Evolutionary conservation across 2,113 vertebrate genomes (phyloP).

Genomic region (Holacanthus passer): DNA sequence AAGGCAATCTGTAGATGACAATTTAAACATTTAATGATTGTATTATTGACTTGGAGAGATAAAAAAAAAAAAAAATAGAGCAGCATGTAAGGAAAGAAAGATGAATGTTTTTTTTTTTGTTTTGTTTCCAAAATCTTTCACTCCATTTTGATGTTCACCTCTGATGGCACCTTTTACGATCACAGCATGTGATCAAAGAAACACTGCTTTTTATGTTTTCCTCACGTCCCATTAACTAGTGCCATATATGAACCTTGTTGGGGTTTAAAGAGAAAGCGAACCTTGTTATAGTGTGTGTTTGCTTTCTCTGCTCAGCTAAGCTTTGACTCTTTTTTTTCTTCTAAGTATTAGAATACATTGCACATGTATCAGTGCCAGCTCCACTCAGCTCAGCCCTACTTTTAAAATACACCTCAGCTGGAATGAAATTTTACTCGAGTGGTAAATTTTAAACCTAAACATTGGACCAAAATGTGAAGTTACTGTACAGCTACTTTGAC

Average conservation of each 20-base stretch:
- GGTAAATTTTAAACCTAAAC: constrained; percentile 59
- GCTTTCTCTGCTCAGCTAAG: constrained; percentile 45
- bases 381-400: constrained; percentile 38
- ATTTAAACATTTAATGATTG: constrained; percentile 72
- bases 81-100: constrained; percentile 49
- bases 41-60: constrained; percentile 43
- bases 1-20: constrained; percentile 80
- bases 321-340: constrained; percentile 44
- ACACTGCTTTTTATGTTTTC: constrained; percentile 44
- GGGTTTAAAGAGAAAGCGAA: constrained; percentile 49
- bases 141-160: constrained; percentile 53
- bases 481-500: constrained; percentile 71
- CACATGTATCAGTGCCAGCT: constrained; percentile 58
- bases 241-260: constrained; percentile 69
- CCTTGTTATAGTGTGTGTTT: constrained; percentile 25
- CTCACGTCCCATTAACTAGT: constrained; percentile 53
- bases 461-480: constrained; percentile 82
- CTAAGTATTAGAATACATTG: constrained; percentile 45
- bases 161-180: constrained; percentile 66
- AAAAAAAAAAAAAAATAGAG: constrained; percentile 22
- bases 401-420: constrained; percentile 47
- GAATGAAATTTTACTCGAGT: constrained; percentile 40
- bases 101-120: constrained; percentile 43
- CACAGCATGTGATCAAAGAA: constrained; percentile 45
- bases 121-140: constrained; percentile 47